Evolutionary conservation across 64 coral and sea anemone species (phyloP), one percentile per base, ranked within the genome.

Genomic region (Pocillopora verrucosa): DNA sequence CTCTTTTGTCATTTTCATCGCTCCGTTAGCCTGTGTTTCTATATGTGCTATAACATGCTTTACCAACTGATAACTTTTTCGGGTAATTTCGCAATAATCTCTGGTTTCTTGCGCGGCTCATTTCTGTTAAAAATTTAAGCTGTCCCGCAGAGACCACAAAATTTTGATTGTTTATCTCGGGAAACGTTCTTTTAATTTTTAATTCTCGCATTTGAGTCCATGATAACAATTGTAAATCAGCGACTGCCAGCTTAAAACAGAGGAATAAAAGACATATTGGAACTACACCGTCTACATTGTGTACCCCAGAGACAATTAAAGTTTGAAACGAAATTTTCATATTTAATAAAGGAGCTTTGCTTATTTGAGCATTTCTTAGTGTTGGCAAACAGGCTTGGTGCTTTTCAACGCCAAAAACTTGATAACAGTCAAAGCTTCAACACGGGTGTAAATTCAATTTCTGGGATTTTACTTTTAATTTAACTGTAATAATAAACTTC

Each of bases 131-230:
- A 72, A 85, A 85, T 85, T 85, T 72, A 85, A 24, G 64, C 63
- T 70, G 63, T 65, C 82, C 82, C 82, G 65, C 82, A 85, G 82
- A 85, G 82, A 56, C 82, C 82, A 85, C 82, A 56, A 85, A 57
- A 70, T 85, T 85, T 70, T 34, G 65, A 85, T 85, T 85, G 82
- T 85, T 85, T 85, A 85, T 85, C 82, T 85, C 16, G 16, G 82
- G 17, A 70, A 85, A 85, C 82, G 82, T 85, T 85, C 70, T 85
- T 85, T 85, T 72, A 85, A 85, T 85, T 85, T 85, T 85, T 85
- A 85, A 85, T 85, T 58, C 64, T 85, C 65, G 11, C 82, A 26
- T 85, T 83, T 34, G 19, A 67, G 80, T 83, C 45, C 24, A 38
- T 38, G 82, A 85, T 85, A 85, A 85, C 82, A 41, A 85, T 41